Conservation (phyloP, 2,797 vertebrate genomes). For the Xerus rutilus region DNA sequence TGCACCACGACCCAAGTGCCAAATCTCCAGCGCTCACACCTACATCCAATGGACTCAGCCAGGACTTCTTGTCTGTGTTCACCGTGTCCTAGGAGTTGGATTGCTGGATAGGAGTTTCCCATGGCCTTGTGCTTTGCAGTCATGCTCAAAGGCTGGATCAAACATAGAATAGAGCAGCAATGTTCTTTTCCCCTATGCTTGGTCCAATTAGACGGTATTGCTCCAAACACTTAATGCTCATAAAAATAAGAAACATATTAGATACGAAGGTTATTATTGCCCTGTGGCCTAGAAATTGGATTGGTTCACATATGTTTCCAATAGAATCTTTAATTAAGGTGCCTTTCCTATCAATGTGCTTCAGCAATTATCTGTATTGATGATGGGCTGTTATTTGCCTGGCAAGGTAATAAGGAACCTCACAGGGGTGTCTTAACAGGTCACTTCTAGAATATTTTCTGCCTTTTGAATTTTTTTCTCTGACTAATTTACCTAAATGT, state of each 20-base stretch:
- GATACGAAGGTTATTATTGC: constrained; percentile 57
- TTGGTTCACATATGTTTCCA: constrained; percentile 68
- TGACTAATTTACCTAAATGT: constrained; percentile 60
- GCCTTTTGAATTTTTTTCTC: constrained; percentile 58
- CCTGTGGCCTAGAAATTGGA: constrained; percentile 38
- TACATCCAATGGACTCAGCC: background rate
- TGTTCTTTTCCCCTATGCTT: constrained; percentile 38
- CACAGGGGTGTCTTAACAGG: constrained; percentile 54
- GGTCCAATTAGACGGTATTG: constrained; percentile 58
- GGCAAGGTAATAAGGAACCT: constrained; percentile 45
- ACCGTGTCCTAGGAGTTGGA: background rate
- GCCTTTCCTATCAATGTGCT: background rate
- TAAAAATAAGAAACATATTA: constrained; percentile 73
- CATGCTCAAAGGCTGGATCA: background rate
- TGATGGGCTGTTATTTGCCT: constrained; percentile 60
- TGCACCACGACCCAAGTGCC: background rate
- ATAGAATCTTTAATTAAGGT: constrained; percentile 73
- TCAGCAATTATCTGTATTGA: constrained; percentile 66
- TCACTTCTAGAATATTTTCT: constrained; percentile 45
- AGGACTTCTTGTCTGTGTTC: background rate
- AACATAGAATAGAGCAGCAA: constrained; percentile 43
- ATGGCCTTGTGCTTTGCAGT: background rate
- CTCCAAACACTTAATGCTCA: constrained; percentile 62
- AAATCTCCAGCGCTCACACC: fast-evolving
- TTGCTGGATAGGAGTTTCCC: background rate